Percentiles rank a stretch among this genome's conserved stretches.
Evolutionary conservation across 2,113 vertebrate genomes (phyloP).

Genomic region (Corythoichthys intestinalis): DNA sequence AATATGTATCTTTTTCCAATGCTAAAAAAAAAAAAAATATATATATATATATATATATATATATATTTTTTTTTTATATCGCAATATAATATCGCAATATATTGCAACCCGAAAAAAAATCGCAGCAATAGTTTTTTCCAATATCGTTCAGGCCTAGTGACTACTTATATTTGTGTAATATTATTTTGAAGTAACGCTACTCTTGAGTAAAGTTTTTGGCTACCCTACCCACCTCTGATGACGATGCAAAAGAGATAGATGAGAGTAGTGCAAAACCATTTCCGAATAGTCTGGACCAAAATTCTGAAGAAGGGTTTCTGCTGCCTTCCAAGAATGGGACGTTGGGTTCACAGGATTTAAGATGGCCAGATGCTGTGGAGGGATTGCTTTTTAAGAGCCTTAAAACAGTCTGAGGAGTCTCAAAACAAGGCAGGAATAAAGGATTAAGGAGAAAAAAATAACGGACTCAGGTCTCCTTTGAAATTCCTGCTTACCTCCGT

Average conservation of each 20-base stretch:
- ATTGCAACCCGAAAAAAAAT: no score
- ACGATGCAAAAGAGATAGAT: constrained; percentile 1
- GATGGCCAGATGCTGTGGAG: constrained; percentile 56
- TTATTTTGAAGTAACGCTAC: no score
- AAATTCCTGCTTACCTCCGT: constrained; percentile 24
- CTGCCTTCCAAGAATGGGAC: constrained; percentile 28
- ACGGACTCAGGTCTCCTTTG: background rate
- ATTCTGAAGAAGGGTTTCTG: constrained; percentile 14
- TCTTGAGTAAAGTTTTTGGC: no score
- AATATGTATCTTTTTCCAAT: no score
- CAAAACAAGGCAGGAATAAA: constrained; percentile 22
- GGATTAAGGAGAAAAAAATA: background rate
- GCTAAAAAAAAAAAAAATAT: no score
- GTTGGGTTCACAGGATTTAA: constrained; percentile 44
- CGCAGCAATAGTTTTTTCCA: no score
- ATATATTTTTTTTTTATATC: no score
- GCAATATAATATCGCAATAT: no score
- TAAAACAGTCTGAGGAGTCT: constrained; percentile 65
- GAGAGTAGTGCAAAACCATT: background rate
- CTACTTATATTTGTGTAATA: no score
- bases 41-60: no score
- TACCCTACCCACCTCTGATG: background rate
- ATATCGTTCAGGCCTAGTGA: no score
- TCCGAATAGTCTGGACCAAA: background rate
- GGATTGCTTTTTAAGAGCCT: constrained; percentile 68